Base-by-base conservation (phyloP, 2,888 invertebrate species). In the Zaprionus bogoriensis region DNA sequence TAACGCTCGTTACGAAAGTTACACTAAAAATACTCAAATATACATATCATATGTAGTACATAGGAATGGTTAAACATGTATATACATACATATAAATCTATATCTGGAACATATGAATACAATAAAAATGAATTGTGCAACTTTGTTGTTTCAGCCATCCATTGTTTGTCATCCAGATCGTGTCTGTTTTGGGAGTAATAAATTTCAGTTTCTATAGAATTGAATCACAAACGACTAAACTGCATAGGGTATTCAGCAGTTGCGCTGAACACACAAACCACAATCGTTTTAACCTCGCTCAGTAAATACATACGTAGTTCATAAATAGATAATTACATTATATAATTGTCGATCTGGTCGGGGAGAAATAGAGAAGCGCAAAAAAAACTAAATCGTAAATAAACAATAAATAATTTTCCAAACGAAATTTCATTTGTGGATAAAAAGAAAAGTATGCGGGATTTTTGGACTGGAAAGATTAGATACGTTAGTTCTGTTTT, bases 1-100 rank as follows among this genome's bases (percentile, higher is more conserved):
- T 25, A 57, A 36, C 57, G 14, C 44, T 38, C 20, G 50, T 38
- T 36, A 50, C 57, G 57, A 44, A 36, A 38, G 17, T 28, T 42
- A 48, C 42, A 39, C 32, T 47, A 46, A n/a, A 46, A 28, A 10
- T 14, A 36, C 10, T 27, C 12, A 12, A 38, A 14, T 6, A 38
- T 32, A 14, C 6, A 32, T 7, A 6, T 6, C 14, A 14, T 14
- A 32, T 7, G 30, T 14, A n/a, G n/a, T n/a, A n/a, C n/a, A n/a
- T n/a, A n/a, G n/a, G n/a, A n/a, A n/a, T n/a, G n/a, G n/a, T n/a
- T n/a, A n/a, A n/a, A n/a, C n/a, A 10, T 19, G 23, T 48, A 28
- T 22, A 14, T 36, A 25, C 25, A 6, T 20, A 12, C 14, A 12
- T 17, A 9, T 6, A 5, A 14, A 32, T 6, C 14, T 17, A 36